These are phyloP conservation scores for Lytechinus pictus DNA, from an alignment of 35 echinoderm and acorn worm genomes.

Conservation along the genomic window DNA sequence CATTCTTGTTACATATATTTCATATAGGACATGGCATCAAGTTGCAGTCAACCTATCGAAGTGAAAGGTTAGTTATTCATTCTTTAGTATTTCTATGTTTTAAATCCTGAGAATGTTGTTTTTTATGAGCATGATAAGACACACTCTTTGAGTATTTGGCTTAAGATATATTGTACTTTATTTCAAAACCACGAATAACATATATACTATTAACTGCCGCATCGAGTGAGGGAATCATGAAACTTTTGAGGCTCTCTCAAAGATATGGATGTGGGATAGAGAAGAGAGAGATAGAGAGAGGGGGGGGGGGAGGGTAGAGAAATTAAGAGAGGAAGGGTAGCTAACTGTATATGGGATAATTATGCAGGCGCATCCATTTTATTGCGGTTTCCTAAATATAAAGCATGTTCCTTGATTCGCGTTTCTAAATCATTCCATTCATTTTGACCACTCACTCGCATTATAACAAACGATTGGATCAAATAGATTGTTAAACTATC, in stretches of 20 bases:
- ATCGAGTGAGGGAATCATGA: too few relatives aligned
- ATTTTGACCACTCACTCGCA: background rate
- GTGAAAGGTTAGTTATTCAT: slow-evolving; percentile 21
- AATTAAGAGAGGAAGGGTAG: background rate
- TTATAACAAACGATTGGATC: background rate
- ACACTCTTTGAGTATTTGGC: too few relatives aligned
- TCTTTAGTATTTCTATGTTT: background rate
- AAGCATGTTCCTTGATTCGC: background rate
- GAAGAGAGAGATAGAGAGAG: too few relatives aligned
- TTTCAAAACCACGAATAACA: too few relatives aligned
- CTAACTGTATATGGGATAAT: background rate
- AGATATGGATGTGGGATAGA: too few relatives aligned
- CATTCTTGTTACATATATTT: too few relatives aligned
- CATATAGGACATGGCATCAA: slow-evolving; percentile 33
- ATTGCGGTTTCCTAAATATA: background rate
- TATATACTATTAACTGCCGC: too few relatives aligned
- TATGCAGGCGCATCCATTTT: background rate
- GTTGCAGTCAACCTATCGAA: slow-evolving; percentile 46
- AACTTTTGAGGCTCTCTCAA: too few relatives aligned
- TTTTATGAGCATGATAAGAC: too few relatives aligned
- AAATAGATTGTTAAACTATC: background rate
- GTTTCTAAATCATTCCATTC: background rate
- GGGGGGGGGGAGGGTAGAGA: background rate
- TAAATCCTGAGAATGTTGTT: too few relatives aligned
- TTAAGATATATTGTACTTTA: too few relatives aligned